Base-by-base conservation (phyloP, 2,113 vertebrate species). In the Girardinichthys multiradiatus region DNA sequence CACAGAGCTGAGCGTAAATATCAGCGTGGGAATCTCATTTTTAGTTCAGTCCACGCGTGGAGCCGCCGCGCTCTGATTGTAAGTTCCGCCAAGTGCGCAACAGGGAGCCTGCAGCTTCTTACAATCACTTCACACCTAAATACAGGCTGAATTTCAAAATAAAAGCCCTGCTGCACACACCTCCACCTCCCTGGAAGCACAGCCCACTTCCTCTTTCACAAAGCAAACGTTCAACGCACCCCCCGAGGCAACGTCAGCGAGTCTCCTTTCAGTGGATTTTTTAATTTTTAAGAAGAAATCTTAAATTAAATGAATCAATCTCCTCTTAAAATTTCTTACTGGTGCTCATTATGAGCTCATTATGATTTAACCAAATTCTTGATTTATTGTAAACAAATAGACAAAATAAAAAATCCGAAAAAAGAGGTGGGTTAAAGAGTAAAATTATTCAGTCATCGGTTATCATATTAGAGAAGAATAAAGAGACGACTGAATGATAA, bases 71-170 rank as follows among this genome's bases (percentile, higher is more conserved):
- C 63, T 35, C 68, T 45, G 68, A 27, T 45, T 57, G 33, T 7
- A 62, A 27, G 71, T 54, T 65, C 42, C 27, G 37, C 71, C 63
- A 74, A 81, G 68, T 79, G 86, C 89, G 86, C 86, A 87, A 86
- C 78, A 83, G 64, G 35, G 74, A 70, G 37, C 45, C 59, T 29
- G 28, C 66, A 37, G 82, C 69, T 86, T 10, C 35, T 29, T 57
- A 3, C 58, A 59, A 70, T 60, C 68, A 59, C 37, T 61, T 45
- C 61, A 64, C 2, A 64, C 58, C 21, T 28, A 45, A 26, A 75
- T 11, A 48, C 57, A 9, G 42, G 2, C 37, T 11, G 28, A 8
- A 42, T 62, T 84, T 86, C 85, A 90, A 84, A 89, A 86, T 90
- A 87, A 89, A 70, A 69, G 74, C 54, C 7, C 4, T 17, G 30